phyloP scores from a whole-genome alignment of 2,113 vertebrate genomes.

The Onychostoma macrolepis region DNA sequence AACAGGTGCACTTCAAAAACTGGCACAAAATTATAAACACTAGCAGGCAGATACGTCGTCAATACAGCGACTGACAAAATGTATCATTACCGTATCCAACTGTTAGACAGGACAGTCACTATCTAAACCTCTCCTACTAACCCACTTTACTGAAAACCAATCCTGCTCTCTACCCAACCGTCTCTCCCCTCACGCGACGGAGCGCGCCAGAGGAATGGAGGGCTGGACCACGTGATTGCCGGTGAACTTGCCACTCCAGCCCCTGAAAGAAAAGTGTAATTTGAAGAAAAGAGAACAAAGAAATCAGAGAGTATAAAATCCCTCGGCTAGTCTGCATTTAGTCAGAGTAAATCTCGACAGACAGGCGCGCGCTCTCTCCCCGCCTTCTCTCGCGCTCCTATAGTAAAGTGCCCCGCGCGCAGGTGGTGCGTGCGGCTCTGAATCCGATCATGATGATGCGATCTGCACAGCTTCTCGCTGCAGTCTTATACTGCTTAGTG shows the following conservation, averaged over 20 bases:
- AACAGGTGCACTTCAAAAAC: slow-evolving; percentile 2
- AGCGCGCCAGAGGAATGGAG: slow-evolving; percentile 42
- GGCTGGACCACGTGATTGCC: slow-evolving; percentile 58
- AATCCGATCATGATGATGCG: slow-evolving; percentile 26
- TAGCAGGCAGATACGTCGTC: not conserved
- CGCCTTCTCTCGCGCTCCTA: not conserved
- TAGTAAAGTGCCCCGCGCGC: slow-evolving; percentile 32
- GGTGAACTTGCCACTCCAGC: slow-evolving; percentile 67
- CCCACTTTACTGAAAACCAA: slow-evolving; percentile 7
- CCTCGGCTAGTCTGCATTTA: slow-evolving; percentile 53
- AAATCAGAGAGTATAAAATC: slow-evolving; percentile 73
- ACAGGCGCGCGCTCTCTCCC: slow-evolving; percentile 27
- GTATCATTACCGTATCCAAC: not conserved
- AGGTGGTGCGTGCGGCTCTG: slow-evolving; percentile 39
- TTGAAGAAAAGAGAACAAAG: slow-evolving; percentile 75
- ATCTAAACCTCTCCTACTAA: slow-evolving; percentile 8
- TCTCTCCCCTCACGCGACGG: slow-evolving; percentile 24
- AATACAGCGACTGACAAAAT: not conserved
- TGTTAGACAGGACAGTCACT: not conserved
- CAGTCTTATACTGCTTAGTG: slow-evolving; percentile 48
- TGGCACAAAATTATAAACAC: not conserved
- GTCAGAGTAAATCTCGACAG: slow-evolving; percentile 55
- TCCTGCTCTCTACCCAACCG: slow-evolving; percentile 10
- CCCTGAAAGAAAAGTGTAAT: slow-evolving; percentile 60
- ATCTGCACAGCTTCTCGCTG: slow-evolving; percentile 17